Evolutionary conservation across 2,888 invertebrate genomes (phyloP).

Genomic region (Crocallis elinguaria): DNA sequence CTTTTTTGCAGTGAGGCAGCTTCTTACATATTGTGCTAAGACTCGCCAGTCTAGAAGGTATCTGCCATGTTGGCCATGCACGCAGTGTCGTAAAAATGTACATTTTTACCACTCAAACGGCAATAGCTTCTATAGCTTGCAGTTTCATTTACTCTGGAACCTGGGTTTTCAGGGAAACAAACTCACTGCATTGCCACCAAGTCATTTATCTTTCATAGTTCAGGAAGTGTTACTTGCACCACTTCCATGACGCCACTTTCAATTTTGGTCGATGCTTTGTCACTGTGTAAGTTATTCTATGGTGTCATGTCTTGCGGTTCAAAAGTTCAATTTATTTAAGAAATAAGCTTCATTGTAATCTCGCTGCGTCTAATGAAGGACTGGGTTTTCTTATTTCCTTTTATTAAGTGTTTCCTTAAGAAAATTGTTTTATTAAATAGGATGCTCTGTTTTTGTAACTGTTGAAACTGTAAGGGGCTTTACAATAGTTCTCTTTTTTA

Average conservation of each 20-base stretch:
- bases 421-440: not conserved
- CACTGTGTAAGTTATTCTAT: conserved; percentile 1
- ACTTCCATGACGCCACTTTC: too few relatives aligned
- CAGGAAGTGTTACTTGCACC: too few relatives aligned
- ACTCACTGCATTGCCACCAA: too few relatives aligned
- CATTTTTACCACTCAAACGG: too few relatives aligned
- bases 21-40: too few relatives aligned
- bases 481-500: too few relatives aligned
- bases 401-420: conserved; percentile 1
- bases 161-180: too few relatives aligned
- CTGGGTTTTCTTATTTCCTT: conserved; percentile 8
- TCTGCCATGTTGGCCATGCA: not conserved
- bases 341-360: conserved; percentile 18
- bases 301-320: not conserved
- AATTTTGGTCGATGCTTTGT: too few relatives aligned
- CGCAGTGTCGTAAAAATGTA: not conserved
- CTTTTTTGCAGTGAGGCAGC: not conserved
- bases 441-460: not conserved
- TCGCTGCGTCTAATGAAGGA: conserved; percentile 11
- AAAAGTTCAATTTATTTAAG: conserved; percentile 12
- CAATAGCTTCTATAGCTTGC: too few relatives aligned
- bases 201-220: too few relatives aligned
- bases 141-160: too few relatives aligned
- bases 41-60: too few relatives aligned
- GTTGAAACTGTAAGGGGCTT: not conserved